Evolutionary conservation across 1,140 invertebrate genomes (phyloP).

Genomic region (Drosophila parvula): DNA sequence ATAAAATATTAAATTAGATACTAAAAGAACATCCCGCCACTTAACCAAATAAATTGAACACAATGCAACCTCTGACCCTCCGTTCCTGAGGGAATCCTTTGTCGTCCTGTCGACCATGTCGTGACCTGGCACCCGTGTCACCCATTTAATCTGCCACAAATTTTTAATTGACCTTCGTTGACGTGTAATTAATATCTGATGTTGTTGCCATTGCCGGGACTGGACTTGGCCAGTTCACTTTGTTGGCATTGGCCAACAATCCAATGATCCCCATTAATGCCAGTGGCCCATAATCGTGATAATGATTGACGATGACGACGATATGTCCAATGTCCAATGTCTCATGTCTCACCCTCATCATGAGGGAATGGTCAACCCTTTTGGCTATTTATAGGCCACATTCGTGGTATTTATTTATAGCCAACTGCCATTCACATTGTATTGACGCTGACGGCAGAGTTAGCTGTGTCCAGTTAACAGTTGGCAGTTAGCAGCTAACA

Average conservation of each 20-base stretch:
- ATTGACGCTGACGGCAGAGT: background rate
- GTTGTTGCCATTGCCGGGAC: constrained; percentile 6
- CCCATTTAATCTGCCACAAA: constrained; percentile 52
- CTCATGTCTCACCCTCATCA: constrained; percentile 13
- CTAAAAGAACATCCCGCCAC: too few relatives aligned
- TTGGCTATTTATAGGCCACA: constrained; percentile 41
- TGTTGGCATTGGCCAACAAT: constrained; percentile 25
- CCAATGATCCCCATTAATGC: constrained; percentile 41
- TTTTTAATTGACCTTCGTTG: constrained; percentile 56
- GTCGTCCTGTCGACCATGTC: constrained; percentile 2
- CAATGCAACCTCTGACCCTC: background rate
- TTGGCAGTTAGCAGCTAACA: background rate
- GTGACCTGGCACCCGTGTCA: constrained; percentile 34
- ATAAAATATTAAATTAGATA: background rate
- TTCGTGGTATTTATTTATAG: constrained; percentile 46
- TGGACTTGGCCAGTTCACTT: background rate
- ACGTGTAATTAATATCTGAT: constrained; percentile 57
- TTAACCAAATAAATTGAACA: constrained; percentile 34
- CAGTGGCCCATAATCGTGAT: constrained; percentile 25
- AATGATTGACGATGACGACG: background rate
- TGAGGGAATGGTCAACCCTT: constrained; percentile 2
- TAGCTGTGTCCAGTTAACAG: constrained; percentile 2
- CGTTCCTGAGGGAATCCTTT: background rate
- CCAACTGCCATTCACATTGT: constrained; percentile 16
- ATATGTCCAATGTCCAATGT: constrained; percentile 3